Base-by-base conservation (phyloP, 2,113 vertebrate genomes). In the Terrapene triunguis region DNA sequence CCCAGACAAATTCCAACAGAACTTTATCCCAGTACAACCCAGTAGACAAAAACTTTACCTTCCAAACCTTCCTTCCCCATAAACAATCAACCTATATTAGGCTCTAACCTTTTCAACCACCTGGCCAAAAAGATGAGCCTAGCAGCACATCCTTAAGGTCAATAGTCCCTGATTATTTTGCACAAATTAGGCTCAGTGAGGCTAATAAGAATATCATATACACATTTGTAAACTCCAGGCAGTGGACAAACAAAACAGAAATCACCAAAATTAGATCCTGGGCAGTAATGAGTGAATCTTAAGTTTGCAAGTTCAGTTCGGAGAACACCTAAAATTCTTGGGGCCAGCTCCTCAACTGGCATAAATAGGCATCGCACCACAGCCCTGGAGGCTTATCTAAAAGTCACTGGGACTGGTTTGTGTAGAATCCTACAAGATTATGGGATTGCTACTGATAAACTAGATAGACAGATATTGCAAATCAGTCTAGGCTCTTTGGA, bases 1-100 rank as follows among this genome's bases (percentile, higher is more conserved):
- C 89, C 92, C 87, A 85, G 81, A 62, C 0, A 2, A 89, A 95
- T 69, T 89, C 25, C 90, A 94, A 87, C 57, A 85, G 80, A 94
- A 85, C 12, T 48, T 42, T 65, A 90, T 57, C 53, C 65, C 91
- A 69, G 74, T 91, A 59, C 80, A 84, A 32, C 92, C 93, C 82
- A 8, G 9, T 32, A 91, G 89, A 90, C 47, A 92, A 85, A 93
- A 93, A 90, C 85, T 95, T 94, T 1, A 0, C 89, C 93, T 85
- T 84, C 83, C 83, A 91, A 54, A 88, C 65, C 90, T 82, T 81
- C 82, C 81, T 81, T 82, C 13, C 19, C 27, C 21, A 81, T 85
- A 87, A 10, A 87, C 47, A 85, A 82, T 24, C 80, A 89, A 32
- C 72, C n/a, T 55, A 81, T 82, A 76, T 44, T 42, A 69, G 29